Evolutionary conservation across 1,140 invertebrate genomes (phyloP).

Genomic region (Saccostrea glomerata): DNA sequence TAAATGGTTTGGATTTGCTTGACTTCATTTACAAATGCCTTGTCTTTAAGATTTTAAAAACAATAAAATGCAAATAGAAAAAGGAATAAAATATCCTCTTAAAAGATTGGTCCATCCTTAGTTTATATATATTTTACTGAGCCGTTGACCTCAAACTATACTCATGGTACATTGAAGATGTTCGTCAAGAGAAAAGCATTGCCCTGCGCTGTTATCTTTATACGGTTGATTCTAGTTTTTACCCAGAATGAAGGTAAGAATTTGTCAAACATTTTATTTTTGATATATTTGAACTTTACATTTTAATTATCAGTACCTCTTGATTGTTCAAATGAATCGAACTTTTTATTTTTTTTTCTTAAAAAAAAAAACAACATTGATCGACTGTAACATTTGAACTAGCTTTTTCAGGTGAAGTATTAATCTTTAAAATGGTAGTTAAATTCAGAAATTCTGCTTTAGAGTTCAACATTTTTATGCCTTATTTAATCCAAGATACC

Average conservation of each 20-base stretch:
- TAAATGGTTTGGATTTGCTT: not conserved
- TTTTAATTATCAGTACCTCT: not conserved
- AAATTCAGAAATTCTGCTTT: no score
- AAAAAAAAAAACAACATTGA: no score
- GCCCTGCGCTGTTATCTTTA: not conserved
- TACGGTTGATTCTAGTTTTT: not conserved
- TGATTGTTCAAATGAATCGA: not conserved
- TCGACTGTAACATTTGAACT: no score
- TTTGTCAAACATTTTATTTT: not conserved
- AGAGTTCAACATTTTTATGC: no score
- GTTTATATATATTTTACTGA: not conserved
- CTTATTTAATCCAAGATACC: no score
- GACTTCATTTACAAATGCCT: not conserved
- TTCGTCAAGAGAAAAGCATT: not conserved
- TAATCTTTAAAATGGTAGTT: no score
- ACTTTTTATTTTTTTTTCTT: no score
- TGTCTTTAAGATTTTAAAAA: not conserved
- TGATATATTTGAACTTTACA: not conserved
- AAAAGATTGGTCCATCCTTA: not conserved
- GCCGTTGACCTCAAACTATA: not conserved
- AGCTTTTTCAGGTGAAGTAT: no score
- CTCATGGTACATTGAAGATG: not conserved
- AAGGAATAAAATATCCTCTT: not conserved
- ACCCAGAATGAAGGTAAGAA: not conserved
- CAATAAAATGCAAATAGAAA: conserved; percentile 10